These are phyloP conservation scores for Labia minor DNA, from an alignment of 2,888 invertebrate species.

Conservation along the genomic window DNA sequence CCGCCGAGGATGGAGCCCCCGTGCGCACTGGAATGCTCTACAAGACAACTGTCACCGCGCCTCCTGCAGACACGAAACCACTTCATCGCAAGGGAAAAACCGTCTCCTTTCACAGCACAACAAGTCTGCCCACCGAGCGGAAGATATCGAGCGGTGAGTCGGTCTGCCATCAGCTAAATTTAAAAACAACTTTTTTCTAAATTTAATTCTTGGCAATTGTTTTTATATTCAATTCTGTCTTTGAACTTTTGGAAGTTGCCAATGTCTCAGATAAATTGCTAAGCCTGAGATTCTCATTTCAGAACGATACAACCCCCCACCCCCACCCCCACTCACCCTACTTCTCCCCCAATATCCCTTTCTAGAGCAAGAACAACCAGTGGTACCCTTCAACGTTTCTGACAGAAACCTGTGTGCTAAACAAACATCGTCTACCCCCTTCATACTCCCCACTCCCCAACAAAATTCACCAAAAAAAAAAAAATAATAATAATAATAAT, in stretches of 20 bases:
- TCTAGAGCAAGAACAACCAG: too few species aligned
- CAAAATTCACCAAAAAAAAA: too few species aligned
- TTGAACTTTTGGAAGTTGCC: background rate
- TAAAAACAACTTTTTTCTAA: background rate
- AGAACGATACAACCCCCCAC: too few species aligned
- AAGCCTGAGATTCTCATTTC: conserved; percentile 7
- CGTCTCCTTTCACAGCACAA: conserved; percentile 33
- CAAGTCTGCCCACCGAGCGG: conserved; percentile 35
- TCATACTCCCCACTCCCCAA: too few species aligned
- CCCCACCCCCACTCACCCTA: too few species aligned
- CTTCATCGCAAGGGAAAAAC: conserved; percentile 28
- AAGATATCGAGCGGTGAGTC: conserved; percentile 43
- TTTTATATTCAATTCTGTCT: background rate
- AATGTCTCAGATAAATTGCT: conserved; percentile 8
- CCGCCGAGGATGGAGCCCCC: background rate
- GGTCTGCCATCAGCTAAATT: background rate
- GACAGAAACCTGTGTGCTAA: too few species aligned
- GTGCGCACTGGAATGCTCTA: background rate
- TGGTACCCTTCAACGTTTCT: too few species aligned
- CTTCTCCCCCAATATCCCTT: too few species aligned
- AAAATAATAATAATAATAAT: too few species aligned
- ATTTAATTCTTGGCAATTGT: background rate
- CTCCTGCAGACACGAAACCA: background rate
- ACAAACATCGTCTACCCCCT: too few species aligned
- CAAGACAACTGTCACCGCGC: background rate